Base-by-base conservation (phyloP, 92 coral and sea anemone genomes). In the Siderastrea siderea region DNA sequence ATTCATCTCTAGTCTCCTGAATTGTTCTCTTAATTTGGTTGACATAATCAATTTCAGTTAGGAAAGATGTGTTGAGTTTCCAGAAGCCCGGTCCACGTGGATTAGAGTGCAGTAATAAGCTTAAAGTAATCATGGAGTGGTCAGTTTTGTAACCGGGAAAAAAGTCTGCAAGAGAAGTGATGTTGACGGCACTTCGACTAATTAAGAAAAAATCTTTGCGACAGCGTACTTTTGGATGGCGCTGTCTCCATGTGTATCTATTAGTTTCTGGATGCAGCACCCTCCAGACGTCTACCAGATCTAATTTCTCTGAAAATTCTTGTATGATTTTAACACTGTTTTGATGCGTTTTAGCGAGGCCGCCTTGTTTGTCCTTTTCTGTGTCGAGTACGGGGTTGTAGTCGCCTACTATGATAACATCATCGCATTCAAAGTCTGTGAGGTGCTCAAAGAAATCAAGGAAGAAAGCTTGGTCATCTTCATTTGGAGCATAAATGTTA, bases 211-310 rank as follows among this genome's bases (percentile, higher is more conserved):
- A 62, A 63, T 85, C 89, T 10, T 76, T 52, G 16, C 83, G 17
- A 49, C 89, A 71, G 5, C 47, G 71, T 66, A 85, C 14, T 38
- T 9, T 44, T 75, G 68, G 75, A n/a, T 48, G 58, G 1, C 16
- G 51, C 60, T 76, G 47, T 63, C 80, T 51, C 90, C 90, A 77
- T 1, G 78, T 86, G 76, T 1, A 86, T n/a, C 78, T 17, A 49
- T 43, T 77, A 9, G 69, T 7, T 3, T 77, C 84, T 3, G 75
- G 84, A 19, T 86, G 71, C 7, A 75, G 26, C 49, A 85, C 26
- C 46, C 89, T 48, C 81, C 82, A 85, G 14, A 63, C 59, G 59
- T 85, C 89, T 1, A 67, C 59, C 52, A 86, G 45, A 65, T 77
- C 78, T 3, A 85, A 48, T 38, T 76, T 71, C n/a, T 65, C 84